Percentiles rank a stretch among this genome's conserved stretches.
phyloP scores from a whole-genome alignment of 1,140 invertebrate species.

The Elymnias hypermnestra region DNA sequence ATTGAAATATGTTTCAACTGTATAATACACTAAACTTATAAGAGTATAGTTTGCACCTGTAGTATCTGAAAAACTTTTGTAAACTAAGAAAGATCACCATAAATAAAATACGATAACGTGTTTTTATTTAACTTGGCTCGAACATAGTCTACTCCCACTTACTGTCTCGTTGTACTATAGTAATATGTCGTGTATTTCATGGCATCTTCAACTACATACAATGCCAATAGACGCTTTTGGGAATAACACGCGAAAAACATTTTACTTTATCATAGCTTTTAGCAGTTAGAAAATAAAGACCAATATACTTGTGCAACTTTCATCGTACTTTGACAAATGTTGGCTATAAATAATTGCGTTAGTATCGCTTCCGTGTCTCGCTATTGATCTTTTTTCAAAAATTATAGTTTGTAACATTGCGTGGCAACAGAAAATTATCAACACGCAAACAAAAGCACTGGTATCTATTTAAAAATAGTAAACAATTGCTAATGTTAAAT shows the following conservation, averaged over 20 bases:
- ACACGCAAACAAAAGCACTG: background rate
- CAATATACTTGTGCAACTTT: slow-evolving; percentile 2
- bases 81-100: slow-evolving; percentile 12
- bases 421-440: slow-evolving; percentile 23
- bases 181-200: slow-evolving; percentile 21
- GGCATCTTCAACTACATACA: slow-evolving; percentile 30
- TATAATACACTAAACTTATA: too few relatives aligned
- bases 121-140: slow-evolving; percentile 33
- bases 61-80: too few relatives aligned
- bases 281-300: slow-evolving; percentile 6
- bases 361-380: slow-evolving; percentile 33
- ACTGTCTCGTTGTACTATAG: slow-evolving; percentile 19
- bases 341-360: slow-evolving; percentile 33
- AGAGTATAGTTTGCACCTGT: too few relatives aligned
- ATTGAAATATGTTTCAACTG: too few relatives aligned
- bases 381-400: slow-evolving; percentile 41
- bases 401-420: slow-evolving; percentile 25
- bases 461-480: too few relatives aligned
- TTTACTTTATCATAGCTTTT: slow-evolving; percentile 7
- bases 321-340: slow-evolving; percentile 20
- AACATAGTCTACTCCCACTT: slow-evolving; percentile 21
- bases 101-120: slow-evolving; percentile 23
- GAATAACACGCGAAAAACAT: slow-evolving; percentile 23
- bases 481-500: background rate
- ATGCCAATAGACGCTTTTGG: slow-evolving; percentile 23